phyloP scores from a whole-genome alignment of 2,888 invertebrate genomes.

The Torymus texanus region DNA sequence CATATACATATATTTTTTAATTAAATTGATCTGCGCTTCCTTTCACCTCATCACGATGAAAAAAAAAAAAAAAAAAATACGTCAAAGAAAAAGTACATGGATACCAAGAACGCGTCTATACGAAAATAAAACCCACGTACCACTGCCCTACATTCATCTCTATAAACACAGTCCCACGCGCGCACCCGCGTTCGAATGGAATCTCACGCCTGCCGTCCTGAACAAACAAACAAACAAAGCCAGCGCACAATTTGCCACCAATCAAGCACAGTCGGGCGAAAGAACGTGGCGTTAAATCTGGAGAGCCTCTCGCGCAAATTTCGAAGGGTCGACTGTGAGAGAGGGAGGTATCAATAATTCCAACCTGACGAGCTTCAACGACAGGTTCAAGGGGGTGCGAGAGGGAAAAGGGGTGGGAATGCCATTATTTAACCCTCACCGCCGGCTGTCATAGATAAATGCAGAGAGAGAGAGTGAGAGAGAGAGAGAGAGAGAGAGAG shows the following conservation, averaged over 20 bases:
- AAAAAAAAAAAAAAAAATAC: too few species aligned
- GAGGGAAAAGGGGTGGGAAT: neutral
- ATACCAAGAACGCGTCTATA: neutral
- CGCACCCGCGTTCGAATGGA: constrained; percentile 9
- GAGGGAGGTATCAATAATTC: constrained; percentile 13
- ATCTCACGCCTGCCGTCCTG: neutral
- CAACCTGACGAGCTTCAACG: neutral
- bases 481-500: too few species aligned
- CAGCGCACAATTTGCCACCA: constrained; percentile 38
- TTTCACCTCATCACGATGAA: too few species aligned
- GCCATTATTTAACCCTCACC: neutral
- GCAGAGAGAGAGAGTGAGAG: too few species aligned
- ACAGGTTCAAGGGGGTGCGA: neutral
- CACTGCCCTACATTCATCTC: too few species aligned
- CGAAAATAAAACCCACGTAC: too few species aligned
- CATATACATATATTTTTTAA: too few species aligned
- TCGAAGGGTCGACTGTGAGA: neutral
- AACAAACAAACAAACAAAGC: constrained; percentile 39
- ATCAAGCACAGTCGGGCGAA: constrained; percentile 20
- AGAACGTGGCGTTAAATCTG: constrained; percentile 2
- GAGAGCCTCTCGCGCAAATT: neutral
- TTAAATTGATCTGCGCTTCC: too few species aligned
- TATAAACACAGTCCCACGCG: too few species aligned
- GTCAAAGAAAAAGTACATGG: too few species aligned
- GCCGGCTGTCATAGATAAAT: too few species aligned